Evolutionary conservation across 2,113 vertebrate species (phyloP), one percentile per base, ranked within the genome.

Genomic region (Platysternon megacephalum): DNA sequence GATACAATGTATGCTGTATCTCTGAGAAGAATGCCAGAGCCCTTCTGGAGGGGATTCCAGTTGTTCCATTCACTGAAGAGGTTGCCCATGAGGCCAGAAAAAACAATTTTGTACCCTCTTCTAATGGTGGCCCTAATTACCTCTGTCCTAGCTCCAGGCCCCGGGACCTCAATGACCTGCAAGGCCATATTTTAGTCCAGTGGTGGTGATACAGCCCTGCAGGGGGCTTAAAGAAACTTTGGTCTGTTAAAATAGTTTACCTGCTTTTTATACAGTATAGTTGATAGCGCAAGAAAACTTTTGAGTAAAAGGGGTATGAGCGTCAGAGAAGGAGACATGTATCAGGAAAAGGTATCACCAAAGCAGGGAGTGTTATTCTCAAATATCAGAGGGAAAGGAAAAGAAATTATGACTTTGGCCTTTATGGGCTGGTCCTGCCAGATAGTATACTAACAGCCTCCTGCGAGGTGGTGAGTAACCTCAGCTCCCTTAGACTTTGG

Each of bases 401-500:
- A 96, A 94, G 58, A 92, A 89, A 84, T 2, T 2, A 72, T 79
- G 93, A 83, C 28, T 88, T 2, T 49, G 84, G 55, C 48, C 89
- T 72, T 86, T 93, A 74, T 79, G 91, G 74, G 61, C 8, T 93
- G 87, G 89, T 93, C 87, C 39, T 91, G 61, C 84, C 92, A 94
- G 48, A 89, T 93, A 49, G 49, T 16, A 49, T 49, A 49, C 13
- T 16, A 49, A 49, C 14, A 5, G 89, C 94, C 82, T 93, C 95
- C 95, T 97, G 85, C 17, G 95, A 94, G 51, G 9, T 29, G 32
- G 81, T 46, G 44, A 46, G 44, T 46, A 46, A 46, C 86, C 93
- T 94, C 89, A 96, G 46, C 76, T 91, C n/a, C 79, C 94, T 96
- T 94, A 90, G 86, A 96, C 93, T 91, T 56, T 56, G 55, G 55